Conservation (phyloP, 2,888 invertebrate species). For the Thymelicus acteon region DNA sequence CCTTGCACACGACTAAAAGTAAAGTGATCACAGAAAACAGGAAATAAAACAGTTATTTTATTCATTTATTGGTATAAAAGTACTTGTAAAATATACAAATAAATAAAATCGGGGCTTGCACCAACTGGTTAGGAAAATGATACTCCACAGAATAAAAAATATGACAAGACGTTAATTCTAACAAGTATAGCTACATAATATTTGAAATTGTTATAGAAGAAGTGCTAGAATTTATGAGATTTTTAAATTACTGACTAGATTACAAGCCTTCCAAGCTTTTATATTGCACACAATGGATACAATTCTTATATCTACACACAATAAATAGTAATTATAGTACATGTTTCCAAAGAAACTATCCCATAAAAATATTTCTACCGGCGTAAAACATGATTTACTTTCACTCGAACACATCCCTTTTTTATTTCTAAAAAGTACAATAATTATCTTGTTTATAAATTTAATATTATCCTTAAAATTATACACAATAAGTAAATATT, state of each 20-base stretch:
- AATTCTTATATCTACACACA: conserved; percentile 38
- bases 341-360: neutral
- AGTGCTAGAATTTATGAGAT: conserved; percentile 14
- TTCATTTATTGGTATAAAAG: conserved; percentile 39
- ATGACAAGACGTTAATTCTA: neutral
- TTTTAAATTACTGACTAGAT: conserved; percentile 34
- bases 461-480: neutral
- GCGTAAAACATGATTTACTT: neutral
- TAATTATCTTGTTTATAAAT: neutral
- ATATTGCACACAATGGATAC: conserved; percentile 53
- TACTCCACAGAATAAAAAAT: conserved; percentile 23
- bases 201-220: neutral
- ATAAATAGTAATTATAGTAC: neutral
- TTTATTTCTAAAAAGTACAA: neutral
- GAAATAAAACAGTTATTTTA: conserved; percentile 22
- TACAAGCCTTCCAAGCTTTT: conserved; percentile 39
- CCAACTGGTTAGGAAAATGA: conserved; percentile 32
- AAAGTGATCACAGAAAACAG: neutral
- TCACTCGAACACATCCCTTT: conserved; percentile 1
- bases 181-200: neutral
- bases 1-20: neutral
- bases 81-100: conserved; percentile 30
- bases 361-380: neutral
- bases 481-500: no score
- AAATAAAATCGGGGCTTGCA: conserved; percentile 38